Conservation (phyloP, 2,888 invertebrate species). For the Lasius platythorax region DNA sequence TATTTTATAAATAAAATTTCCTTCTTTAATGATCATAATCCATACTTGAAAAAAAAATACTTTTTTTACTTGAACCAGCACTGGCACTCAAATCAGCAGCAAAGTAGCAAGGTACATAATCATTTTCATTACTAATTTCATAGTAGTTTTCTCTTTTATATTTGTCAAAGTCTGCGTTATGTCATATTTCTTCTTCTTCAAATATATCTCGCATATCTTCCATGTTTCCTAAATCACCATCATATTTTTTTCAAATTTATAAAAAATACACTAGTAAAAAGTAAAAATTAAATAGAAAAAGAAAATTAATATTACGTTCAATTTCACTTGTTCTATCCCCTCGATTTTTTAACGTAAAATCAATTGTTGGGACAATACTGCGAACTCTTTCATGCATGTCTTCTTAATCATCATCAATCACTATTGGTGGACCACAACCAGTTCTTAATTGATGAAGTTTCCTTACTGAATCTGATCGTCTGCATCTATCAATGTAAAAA, state of each 20-base stretch:
- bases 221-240: slow-evolving; percentile 1
- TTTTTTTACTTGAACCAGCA: neutral
- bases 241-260: neutral
- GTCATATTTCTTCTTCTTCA: neutral
- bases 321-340: neutral
- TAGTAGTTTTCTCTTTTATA: neutral
- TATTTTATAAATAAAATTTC: neutral
- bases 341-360: neutral
- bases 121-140: neutral
- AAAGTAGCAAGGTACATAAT: neutral
- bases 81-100: neutral
- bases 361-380: neutral
- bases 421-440: neutral
- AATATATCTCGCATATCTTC: neutral
- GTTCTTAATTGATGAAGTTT: neutral
- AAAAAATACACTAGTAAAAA: neutral
- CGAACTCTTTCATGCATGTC: neutral
- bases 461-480: neutral
- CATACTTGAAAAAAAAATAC: neutral
- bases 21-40: neutral
- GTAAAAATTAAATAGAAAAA: neutral
- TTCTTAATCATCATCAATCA: neutral
- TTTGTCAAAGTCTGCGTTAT: neutral
- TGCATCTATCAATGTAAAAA: neutral
- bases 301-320: neutral